Evolutionary conservation across 2,113 vertebrate species (phyloP).

Genomic region (Potamarius usumacintae): DNA sequence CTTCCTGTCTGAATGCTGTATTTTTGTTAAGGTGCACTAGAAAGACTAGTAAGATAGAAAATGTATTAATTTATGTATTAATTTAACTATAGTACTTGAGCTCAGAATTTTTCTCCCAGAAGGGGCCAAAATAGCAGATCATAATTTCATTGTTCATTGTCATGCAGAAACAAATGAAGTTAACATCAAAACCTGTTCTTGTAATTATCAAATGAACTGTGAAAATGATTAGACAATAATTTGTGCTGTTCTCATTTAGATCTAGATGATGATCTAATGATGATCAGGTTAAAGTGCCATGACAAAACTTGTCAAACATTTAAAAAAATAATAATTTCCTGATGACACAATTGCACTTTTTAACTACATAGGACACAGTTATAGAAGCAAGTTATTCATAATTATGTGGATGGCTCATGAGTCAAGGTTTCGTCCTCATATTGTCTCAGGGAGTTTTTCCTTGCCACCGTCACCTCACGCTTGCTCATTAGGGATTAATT

Average conservation of each 20-base stretch:
- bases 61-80: not conserved
- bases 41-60: not conserved
- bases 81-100: not conserved
- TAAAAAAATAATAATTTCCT: no score
- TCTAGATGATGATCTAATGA: not conserved
- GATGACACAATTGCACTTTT: no score
- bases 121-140: not conserved
- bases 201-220: not conserved
- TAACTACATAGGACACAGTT: no score
- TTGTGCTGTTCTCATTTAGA: not conserved
- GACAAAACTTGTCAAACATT: no score
- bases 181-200: not conserved
- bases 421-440: no score
- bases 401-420: no score
- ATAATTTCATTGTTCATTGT: not conserved
- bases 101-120: not conserved
- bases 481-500: no score
- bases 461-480: no score
- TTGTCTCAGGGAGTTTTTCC: no score
- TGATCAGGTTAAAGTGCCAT: not conserved
- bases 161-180: not conserved
- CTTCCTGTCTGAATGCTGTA: constrained; percentile 3
- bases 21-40: not conserved
- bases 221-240: not conserved
- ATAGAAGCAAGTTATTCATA: no score